Percentiles rank a stretch among this genome's conserved stretches.
These are phyloP conservation scores for Leucozona laternaria DNA, from an alignment of 2,888 invertebrate species.

Conservation along the genomic window DNA sequence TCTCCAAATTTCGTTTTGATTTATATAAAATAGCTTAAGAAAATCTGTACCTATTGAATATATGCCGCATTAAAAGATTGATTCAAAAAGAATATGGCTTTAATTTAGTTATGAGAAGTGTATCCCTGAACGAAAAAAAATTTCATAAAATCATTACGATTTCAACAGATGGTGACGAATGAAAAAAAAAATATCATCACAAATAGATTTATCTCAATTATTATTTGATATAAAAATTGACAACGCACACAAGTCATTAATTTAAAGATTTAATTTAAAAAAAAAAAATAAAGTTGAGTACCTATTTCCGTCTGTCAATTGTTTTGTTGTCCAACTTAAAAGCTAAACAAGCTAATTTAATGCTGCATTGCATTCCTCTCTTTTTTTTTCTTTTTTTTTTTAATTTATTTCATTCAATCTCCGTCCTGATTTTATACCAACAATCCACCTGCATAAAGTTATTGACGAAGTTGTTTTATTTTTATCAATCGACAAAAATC, in stretches of 20 bases:
- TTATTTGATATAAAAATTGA: conserved; percentile 66
- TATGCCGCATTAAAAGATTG: no score
- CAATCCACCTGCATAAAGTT: conserved; percentile 36
- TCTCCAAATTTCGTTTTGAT: no score
- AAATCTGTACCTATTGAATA: no score
- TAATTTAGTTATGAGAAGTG: neutral
- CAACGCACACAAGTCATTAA: conserved; percentile 66
- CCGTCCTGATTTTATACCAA: conserved; percentile 30
- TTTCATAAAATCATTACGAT: conserved; percentile 5
- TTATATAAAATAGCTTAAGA: no score
- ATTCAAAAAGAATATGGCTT: no score
- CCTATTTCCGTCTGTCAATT: conserved; percentile 21
- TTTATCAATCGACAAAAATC: conserved; percentile 63
- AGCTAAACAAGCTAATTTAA: conserved; percentile 25
- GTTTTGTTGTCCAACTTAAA: conserved; percentile 4
- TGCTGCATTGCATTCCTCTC: conserved; percentile 18
- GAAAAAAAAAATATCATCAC: neutral
- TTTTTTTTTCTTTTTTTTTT: conserved; percentile 26
- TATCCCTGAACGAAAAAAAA: neutral
- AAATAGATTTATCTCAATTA: conserved; percentile 66
- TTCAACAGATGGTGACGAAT: neutral
- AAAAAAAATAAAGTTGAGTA: neutral
- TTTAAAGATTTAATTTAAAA: conserved; percentile 48
- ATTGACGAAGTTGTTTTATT: conserved; percentile 11
- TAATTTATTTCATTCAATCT: conserved; percentile 12